Evolutionary conservation across 2,113 vertebrate species (phyloP), one percentile per base, ranked within the genome.

Genomic region (Tyto alba): DNA sequence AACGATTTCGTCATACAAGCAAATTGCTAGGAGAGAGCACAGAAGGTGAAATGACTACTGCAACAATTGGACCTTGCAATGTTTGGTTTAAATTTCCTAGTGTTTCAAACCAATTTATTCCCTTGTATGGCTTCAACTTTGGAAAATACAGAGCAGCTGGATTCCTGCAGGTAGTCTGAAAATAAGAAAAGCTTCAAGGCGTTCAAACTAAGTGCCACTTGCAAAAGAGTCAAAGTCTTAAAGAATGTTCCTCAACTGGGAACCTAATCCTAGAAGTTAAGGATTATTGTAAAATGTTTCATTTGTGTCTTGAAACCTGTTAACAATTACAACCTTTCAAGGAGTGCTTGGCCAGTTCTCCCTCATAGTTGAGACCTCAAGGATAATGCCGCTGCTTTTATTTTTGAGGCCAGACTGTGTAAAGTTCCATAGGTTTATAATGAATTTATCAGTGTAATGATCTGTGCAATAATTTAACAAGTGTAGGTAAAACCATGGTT

Each of bases 391-490:
- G 89, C 81, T 94, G 85, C 89, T 91, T 96, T 94, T 93, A 45
- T 95, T 96, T 96, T 93, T 72, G 92, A 88, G 68, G 85, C 85
- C 87, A 90, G 75, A 72, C 91, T 95, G 36, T 81, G 63, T 91
- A 93, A 94, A 94, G 95, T 97, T 97, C 96, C 96, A 72, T 81
- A 72, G 85, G 72, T 93, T 92, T 93, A 81, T 93, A 66, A 62
- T 90, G 91, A 97, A 94, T 93, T 96, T 97, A 85, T 96, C 88
- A 88, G 68, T 97, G 95, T 97, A 94, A 94, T 91, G 89, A 85
- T 90, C 95, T 85, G 97, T 97, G 97, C 94, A 97, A 94, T 97
- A 97, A 96, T 76, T 94, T 93, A 95, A 95, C 68, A 40, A 92
- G 34, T 93, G 91, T 97, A 89, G 90, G 81, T 95, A 73, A 95